These are phyloP conservation scores for Misgurnus mizolepis DNA, from an alignment of 2,113 vertebrate genomes.

Conservation along the genomic window DNA sequence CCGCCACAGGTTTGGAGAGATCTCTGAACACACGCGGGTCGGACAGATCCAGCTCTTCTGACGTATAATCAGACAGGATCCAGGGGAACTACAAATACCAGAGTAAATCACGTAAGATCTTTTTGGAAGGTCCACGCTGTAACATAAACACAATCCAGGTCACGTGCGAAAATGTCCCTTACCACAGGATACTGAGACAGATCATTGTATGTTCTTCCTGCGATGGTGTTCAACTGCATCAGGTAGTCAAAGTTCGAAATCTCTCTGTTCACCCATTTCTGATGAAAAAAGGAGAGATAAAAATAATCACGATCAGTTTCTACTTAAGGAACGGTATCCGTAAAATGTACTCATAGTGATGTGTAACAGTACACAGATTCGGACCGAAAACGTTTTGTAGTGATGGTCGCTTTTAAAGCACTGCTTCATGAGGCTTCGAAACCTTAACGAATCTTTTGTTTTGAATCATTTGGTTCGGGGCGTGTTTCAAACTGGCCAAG, in stretches of 20 bases:
- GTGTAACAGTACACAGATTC: too few species aligned
- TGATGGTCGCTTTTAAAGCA: too few species aligned
- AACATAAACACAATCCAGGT: background rate
- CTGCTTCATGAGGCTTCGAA: too few species aligned
- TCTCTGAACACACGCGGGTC: conserved; percentile 92
- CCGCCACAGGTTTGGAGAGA: conserved; percentile 92
- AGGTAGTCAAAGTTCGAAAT: conserved; percentile 98
- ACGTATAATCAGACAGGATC: conserved; percentile 92
- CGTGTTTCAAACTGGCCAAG: too few species aligned
- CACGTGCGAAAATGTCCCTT: conserved; percentile 47
- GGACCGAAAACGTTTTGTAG: too few species aligned
- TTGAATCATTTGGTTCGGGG: too few species aligned
- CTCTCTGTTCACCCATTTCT: conserved; percentile 98
- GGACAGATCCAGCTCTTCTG: conserved; percentile 90
- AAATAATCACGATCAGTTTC: background rate
- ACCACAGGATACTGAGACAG: conserved; percentile 98
- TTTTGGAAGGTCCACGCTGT: background rate
- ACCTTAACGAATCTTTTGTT: too few species aligned
- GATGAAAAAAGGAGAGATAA: conserved; percentile 2
- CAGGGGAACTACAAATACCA: conserved; percentile 85
- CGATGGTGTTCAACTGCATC: conserved; percentile 97
- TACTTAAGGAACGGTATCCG: background rate
- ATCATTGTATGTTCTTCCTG: conserved; percentile 94
- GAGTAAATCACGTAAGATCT: background rate
- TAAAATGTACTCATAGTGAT: background rate